Base-by-base conservation (phyloP, 2,113 vertebrate species). In the Madoqua kirkii region DNA sequence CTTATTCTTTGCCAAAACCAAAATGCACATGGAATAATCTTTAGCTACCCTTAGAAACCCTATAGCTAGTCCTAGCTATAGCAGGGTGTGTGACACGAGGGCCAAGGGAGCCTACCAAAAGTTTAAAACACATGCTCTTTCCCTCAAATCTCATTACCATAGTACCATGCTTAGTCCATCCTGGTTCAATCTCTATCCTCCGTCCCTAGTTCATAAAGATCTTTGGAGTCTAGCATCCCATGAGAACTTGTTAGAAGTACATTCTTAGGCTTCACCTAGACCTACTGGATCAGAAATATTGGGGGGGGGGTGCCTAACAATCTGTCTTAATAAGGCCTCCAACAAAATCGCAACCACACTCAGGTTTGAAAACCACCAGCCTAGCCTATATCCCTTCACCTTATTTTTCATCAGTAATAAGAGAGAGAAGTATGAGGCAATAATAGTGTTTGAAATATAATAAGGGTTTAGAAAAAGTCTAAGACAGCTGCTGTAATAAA, bases 1-100 rank as follows among this genome's bases (percentile, higher is more conserved):
- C 48, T 74, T 40, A 8, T 8, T 78, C 71, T 64, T 62, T 64
- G 3, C 81, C 85, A 90, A 82, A 94, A 78, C 27, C 23, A 15
- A 92, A 95, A 79, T 82, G 71, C 15, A 45, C 13, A 21, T 43
- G 50, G 1, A 50, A 52, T n/a, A 43, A 43, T 40, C n/a, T 67
- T 4, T 4, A 81, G 54, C 62, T 95, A 60, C 84, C 67, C 55
- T n/a, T 87, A 16, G 40, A 94, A 94, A 86, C 33, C 11, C 23
- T 10, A 6, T 4, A 62, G 43, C 27, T 57, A 74, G 55, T 4
- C 40, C 9, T 67, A 29, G 10, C 23, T 89, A 19, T 23, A 59
- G 21, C 19, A 87, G 16, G 14, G 1, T 25, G 5, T 48, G 6
- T 19, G 52, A 36, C 84, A 88, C 12, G 1, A 71, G 50, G 78